Base-by-base conservation (phyloP, 2,888 invertebrate genomes). In the Cancer borealis region DNA sequence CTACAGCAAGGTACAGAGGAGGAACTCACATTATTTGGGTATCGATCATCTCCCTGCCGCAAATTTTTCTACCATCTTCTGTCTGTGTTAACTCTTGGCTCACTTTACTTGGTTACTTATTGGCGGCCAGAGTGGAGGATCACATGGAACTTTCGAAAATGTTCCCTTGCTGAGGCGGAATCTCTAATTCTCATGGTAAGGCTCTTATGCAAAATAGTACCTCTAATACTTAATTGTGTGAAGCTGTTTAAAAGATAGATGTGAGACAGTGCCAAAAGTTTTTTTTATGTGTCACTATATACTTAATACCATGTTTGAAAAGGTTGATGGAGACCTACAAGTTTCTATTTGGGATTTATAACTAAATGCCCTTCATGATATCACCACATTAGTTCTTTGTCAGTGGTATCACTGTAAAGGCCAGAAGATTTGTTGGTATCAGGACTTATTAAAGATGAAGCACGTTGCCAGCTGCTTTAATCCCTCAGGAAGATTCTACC, bases 81-180 rank as follows among this genome's bases (percentile, higher is more conserved):
- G 46, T 79, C 88, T 30, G 14, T 95, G 14, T 21, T 95, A 10
- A 89, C 93, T 1, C 60, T 94, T 17, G 95, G 95, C 4, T 30
- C 60, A 45, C 90, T 94, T n/a, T 92, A 93, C 39, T 92, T 95
- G 14, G n/a, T 95, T 12, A 88, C 87, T 8, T 94, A 95, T 26
- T 95, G 95, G 95, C 94, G 92, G 45, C 95, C 95, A 73, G 94
- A 95, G 45, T 95, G 95, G 95, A 39, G 89, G 12, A 91, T 95
- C 10, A 92, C 88, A 54, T 93, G 91, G 84, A 93, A 47, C 14
- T 91, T 92, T 14, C 49, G 92, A 79, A 93, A 91, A 84, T 94
- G 79, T 26, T 21, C 88, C 3, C 87, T 95, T 5, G 49, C 60
- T 46, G 88, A 92, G 26, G 95, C 95, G 6, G 93, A 93, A 93